These are phyloP conservation scores for Petrocephalus sullivani DNA, from an alignment of 2,797 vertebrate genomes.

Conservation along the genomic window DNA sequence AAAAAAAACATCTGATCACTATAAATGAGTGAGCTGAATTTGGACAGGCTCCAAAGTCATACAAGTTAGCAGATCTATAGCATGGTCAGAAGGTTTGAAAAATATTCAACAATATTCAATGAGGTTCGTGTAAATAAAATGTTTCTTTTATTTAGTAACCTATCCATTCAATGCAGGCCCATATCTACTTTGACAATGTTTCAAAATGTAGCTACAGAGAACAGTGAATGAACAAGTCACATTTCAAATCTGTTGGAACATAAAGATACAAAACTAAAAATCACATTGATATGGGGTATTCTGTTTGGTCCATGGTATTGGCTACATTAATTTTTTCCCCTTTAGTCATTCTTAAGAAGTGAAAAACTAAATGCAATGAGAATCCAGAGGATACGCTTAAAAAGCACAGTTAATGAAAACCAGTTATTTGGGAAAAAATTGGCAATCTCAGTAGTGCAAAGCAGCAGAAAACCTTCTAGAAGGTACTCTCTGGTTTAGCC, in stretches of 20 bases:
- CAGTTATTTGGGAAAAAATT: background rate
- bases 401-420: background rate
- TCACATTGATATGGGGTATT: background rate
- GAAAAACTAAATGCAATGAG: background rate
- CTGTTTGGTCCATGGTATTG: background rate
- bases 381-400: background rate
- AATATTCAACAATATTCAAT: background rate
- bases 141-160: background rate
- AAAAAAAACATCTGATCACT: background rate
- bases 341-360: background rate
- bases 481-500: background rate
- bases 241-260: constrained; percentile 1
- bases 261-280: constrained; percentile 7
- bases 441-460: background rate
- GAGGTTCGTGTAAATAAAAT: background rate
- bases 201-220: constrained; percentile 5
- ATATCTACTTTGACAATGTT: background rate
- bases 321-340: background rate
- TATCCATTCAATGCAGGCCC: constrained; percentile 7
- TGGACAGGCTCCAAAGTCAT: background rate
- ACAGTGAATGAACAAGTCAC: background rate
- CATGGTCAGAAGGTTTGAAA: background rate
- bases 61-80: background rate
- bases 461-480: background rate
- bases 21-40: background rate